Base-by-base conservation (phyloP, 2,797 vertebrate genomes). In the Bufotes viridis region DNA sequence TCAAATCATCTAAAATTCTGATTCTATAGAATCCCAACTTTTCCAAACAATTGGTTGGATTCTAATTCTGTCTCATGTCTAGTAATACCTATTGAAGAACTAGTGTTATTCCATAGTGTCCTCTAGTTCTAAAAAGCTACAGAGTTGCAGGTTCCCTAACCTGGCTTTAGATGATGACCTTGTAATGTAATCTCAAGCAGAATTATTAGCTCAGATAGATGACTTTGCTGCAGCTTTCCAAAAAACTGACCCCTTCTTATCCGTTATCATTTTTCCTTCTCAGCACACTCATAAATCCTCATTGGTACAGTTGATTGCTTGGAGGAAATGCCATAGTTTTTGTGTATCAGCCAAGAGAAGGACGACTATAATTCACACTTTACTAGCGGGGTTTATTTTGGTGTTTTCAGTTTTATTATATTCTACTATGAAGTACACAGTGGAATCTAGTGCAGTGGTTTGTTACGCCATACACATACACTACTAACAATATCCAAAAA, bases 161-260 rank as follows among this genome's bases (percentile, higher is more conserved):
- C 26, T 55, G 14, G 55, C 18, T 63, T 7, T 24, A 42, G 55
- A 61, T 75, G 57, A 61, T 84, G 69, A 84, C 82, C 82, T 84
- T 84, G 70, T 76, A 42, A 49, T 53, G 15, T 85, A 18, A 85
- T 85, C 22, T 80, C 58, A 75, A 15, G n/a, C 29, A 75, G 82
- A 42, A 78, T 84, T 75, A 61, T 75, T 75, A 75, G 55, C 22
- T 20, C 42, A 78, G 70, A 85, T 85, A 85, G 72, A 85, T 76
- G 61, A 29, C 20, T 55, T 3, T 69, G 22, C 42, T 69, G 81
- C 63, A 26, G 57, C 83, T 85, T 84, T 85, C 83, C 72, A 65
- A 85, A 85, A 53, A 78, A 22, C 58, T 53, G 42, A 61, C 72
- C 34, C 42, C 72, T 85, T 57, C 58, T 78, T 70, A 85, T 85